Evolutionary conservation across 1,140 invertebrate species (phyloP).

Genomic region (Solen grandis): DNA sequence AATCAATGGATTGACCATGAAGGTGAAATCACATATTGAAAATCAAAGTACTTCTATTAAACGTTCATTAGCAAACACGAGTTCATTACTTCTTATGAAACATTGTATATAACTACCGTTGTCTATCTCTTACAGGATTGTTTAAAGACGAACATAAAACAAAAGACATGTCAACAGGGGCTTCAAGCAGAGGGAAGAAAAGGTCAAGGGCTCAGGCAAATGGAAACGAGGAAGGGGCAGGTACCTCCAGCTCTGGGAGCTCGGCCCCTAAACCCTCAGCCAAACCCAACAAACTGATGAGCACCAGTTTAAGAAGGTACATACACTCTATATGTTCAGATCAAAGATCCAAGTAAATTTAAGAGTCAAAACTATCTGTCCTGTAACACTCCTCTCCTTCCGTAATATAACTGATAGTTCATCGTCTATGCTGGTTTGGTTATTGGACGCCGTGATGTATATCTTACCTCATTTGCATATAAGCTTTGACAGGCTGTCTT

Average conservation of each 20-base stretch:
- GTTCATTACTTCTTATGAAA: not conserved
- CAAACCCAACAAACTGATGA: slow-evolving; percentile 50
- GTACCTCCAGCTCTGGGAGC: slow-evolving; percentile 2
- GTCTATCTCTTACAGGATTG: not conserved
- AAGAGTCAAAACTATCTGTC: not conserved
- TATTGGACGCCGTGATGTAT: slow-evolving; percentile 13
- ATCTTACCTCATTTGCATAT: slow-evolving; percentile 57
- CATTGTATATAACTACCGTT: not conserved
- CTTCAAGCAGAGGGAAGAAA: slow-evolving; percentile 45
- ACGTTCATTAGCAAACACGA: not conserved
- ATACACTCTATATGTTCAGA: not conserved
- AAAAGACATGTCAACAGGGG: slow-evolving; percentile 43
- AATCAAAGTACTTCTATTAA: too few relatives aligned
- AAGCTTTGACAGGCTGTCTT: slow-evolving; percentile 45
- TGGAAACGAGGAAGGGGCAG: slow-evolving; percentile 41
- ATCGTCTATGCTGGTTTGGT: not conserved
- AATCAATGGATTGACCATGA: not conserved
- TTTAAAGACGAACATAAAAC: not conserved
- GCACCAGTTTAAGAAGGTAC: slow-evolving; percentile 46
- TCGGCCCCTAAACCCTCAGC: slow-evolving; percentile 29
- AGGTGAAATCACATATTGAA: not conserved
- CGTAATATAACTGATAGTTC: not conserved
- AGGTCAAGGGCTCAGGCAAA: slow-evolving; percentile 42
- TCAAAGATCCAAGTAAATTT: not conserved
- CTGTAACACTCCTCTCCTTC: not conserved